Base-by-base conservation (phyloP, 2,797 vertebrate species). In the Microhierax caerulescens region DNA sequence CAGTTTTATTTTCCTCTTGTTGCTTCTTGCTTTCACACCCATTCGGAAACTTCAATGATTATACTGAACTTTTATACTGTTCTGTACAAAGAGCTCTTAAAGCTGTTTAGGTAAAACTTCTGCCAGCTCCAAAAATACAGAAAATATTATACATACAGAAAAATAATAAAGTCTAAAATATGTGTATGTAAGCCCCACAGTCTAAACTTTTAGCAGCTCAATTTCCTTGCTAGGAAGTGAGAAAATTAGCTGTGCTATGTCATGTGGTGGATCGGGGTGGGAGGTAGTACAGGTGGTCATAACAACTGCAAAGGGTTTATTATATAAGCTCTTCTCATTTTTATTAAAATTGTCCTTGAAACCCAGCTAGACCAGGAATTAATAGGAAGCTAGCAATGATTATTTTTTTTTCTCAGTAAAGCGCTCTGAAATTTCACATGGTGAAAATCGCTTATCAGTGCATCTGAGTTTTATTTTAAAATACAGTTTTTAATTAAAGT, bases 271-370 rank as follows among this genome's bases (percentile, higher is more conserved):
- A 81, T 74, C 3, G 3, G 68, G 75, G 39, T 88, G 50, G 90
- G 64, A 94, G 87, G 94, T 88, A 93, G 90, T 72, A 94, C 92
- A 93, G 84, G 93, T 96, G 95, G 88, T 54, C 84, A 88, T 95
- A 96, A 96, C 84, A 94, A 97, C 81, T 72, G 90, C 81, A 83
- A 93, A 89, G 64, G 57, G 28, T 92, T 93, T 95, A 92, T 95
- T 97, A 94, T 72, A 77, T 70, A 96, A 90, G 60, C 53, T 91
- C 72, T 85, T 56, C 78, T 96, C 95, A 85, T 80, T 97, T 97
- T 96, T 96, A 95, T 96, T 94, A 95, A 97, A 96, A 95, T 63
- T 94, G 91, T 90, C 91, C 94, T 95, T 97, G 96, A 97, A 96
- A 90, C 88, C 41, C 67, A 93, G 61, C 61, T 90, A 91, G 61